These are phyloP conservation scores for honey bee (Apis mellifera) DNA, from an alignment of 1,140 invertebrate genomes.

Conservation along the genomic window DNA sequence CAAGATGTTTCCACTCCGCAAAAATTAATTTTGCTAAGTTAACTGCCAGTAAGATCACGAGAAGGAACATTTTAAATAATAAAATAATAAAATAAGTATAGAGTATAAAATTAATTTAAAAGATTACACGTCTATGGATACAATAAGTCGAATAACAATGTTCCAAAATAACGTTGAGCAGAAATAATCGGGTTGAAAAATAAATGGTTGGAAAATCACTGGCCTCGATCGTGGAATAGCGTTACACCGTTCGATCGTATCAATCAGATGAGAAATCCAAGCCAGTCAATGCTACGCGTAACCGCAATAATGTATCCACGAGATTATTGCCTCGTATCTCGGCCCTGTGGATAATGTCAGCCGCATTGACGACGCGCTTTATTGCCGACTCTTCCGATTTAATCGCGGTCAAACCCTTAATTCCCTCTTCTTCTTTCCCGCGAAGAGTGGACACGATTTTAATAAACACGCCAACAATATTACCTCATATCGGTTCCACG, in stretches of 20 bases:
- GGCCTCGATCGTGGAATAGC: constrained; percentile 5
- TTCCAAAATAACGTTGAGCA: neutral
- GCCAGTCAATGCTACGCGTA: constrained; percentile 16
- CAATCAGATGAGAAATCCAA: constrained; percentile 20
- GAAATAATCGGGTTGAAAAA: constrained; percentile 2
- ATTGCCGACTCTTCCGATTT: neutral
- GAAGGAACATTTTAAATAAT: too few species aligned
- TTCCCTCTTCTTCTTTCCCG: neutral
- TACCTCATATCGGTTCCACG: neutral
- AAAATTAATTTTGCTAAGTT: too few species aligned
- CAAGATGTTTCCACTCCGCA: too few species aligned
- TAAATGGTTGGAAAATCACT: neutral
- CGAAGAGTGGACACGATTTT: neutral
- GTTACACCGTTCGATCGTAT: constrained; percentile 5
- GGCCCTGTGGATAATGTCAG: constrained; percentile 10
- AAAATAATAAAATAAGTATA: too few species aligned
- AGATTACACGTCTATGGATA: neutral
- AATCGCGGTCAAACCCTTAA: neutral
- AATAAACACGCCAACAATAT: neutral
- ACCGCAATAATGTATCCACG: constrained; percentile 19
- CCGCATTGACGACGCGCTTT: constrained; percentile 12
- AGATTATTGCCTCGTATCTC: constrained; percentile 22
- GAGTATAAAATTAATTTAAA: too few species aligned
- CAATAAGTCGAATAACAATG: too few species aligned
- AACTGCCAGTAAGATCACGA: too few species aligned